These are phyloP conservation scores for Scaptomyza hsui DNA, from an alignment of 1,140 invertebrate species.

Conservation along the genomic window DNA sequence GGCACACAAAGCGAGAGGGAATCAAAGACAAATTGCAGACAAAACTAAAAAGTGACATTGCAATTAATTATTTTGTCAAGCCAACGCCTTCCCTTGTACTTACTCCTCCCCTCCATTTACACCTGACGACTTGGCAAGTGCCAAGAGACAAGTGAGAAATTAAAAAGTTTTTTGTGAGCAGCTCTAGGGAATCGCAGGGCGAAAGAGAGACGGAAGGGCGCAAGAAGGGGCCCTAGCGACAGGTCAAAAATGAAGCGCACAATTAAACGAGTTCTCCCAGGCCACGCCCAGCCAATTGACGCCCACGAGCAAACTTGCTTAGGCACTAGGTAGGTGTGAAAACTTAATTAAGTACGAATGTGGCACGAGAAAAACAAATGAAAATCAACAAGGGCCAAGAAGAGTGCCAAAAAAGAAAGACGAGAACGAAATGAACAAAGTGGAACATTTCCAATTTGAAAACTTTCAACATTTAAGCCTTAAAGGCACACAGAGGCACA, in stretches of 20 bases:
- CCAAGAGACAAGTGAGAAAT: conserved; percentile 79
- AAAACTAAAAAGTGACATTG: conserved; percentile 67
- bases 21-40: conserved; percentile 76
- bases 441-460: neutral
- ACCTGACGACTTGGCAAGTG: conserved; percentile 40
- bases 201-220: neutral
- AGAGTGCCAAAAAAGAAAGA: neutral
- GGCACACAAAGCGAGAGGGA: conserved; percentile 41
- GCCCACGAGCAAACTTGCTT: conserved; percentile 10
- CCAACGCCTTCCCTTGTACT: neutral
- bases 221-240: conserved; percentile 16
- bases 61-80: conserved; percentile 77
- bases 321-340: conserved; percentile 44
- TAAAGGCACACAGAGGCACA: neutral
- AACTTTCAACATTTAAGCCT: conserved; percentile 19
- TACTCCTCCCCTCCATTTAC: conserved; percentile 15
- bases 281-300: conserved; percentile 21
- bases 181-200: neutral
- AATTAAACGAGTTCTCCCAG: conserved; percentile 62
- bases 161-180: conserved; percentile 64
- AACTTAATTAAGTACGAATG: conserved; percentile 73
- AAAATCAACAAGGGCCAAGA: neutral
- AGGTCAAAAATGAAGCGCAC: conserved; percentile 80
- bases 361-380: conserved; percentile 14
- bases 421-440: conserved; percentile 1